Evolutionary conservation across 2,888 invertebrate species (phyloP), one percentile per base, ranked within the genome.

Genomic region (Tetragonisca angustula): DNA sequence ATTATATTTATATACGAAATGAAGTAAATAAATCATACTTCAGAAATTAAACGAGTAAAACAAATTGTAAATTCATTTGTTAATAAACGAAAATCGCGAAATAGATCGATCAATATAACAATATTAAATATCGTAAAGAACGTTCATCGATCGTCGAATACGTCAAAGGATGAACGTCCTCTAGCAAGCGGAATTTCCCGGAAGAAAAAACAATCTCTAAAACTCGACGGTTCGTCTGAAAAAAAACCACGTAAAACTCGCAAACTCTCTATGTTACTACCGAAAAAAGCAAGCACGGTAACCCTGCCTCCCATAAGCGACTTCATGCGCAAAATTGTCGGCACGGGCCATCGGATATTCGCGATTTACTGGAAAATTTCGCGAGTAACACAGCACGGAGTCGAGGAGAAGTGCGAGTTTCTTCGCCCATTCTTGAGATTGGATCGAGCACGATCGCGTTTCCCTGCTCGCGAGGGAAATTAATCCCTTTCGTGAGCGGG

Each of bases 401-500:
- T 11, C 4, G 0, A 24, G 15, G 11, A 6, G 24, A 49, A 21
- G 24, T 27, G 21, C 43, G 43, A 32, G 36, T 36, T 64, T 21
- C 32, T 52, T 49, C 54, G 13, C 6, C 36, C 4, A 65, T 75
- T 54, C 36, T 56, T 27, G 27, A 19, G 67, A 75, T 75, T 75
- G 75, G 67, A 43, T 54, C 24, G 56, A 21, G 17, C 49, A 27
- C 61, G 54, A 65, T 78, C 64, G 62, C 69, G 76, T 68, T 75
- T 24, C 27, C 52, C 68, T 61, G 4, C 67, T 68, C 21, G 17
- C 56, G 85, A 87, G 82, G 80, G 84, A 89, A 92, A 91, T 92
- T 91, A 92, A 92, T 92, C 91, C 90, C 87, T 85, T 78, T 80
- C 74, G 84, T 64, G 77, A 72, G 61, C 73, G 85, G 90, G 88